Evolutionary conservation across 1,140 invertebrate genomes (phyloP).

Genomic region (Dendrolimus punctatus): DNA sequence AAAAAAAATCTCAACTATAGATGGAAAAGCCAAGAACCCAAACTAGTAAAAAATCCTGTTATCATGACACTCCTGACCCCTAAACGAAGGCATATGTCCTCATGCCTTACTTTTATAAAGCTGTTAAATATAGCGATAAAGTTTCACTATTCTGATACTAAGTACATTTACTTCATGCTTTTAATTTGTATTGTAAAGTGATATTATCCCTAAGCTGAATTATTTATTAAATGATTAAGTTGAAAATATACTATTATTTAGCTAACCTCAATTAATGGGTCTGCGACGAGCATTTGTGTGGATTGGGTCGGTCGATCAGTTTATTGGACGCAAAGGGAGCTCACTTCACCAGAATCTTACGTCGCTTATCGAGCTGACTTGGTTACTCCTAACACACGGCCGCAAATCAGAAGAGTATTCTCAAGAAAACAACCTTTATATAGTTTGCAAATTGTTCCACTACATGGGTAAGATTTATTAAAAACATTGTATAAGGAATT

Average conservation of each 20-base stretch:
- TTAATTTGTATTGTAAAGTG: no score
- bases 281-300: slow-evolving; percentile 79
- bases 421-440: slow-evolving; percentile 72
- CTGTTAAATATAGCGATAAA: no score
- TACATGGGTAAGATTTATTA: slow-evolving; percentile 72
- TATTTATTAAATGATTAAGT: background rate
- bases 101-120: no score
- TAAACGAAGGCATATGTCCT: no score
- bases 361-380: slow-evolving; percentile 75
- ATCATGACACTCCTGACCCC: no score
- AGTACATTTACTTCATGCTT: no score
- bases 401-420: slow-evolving; percentile 60
- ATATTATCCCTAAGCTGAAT: background rate
- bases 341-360: slow-evolving; percentile 48
- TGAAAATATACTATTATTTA: slow-evolving; percentile 7
- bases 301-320: slow-evolving; percentile 90
- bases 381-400: slow-evolving; percentile 68
- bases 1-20: no score
- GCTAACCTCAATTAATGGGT: slow-evolving; percentile 75
- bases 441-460: slow-evolving; percentile 81
- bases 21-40: no score
- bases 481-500: no score
- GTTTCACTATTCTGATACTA: no score
- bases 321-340: slow-evolving; percentile 82
- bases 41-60: no score